Evolutionary conservation across 2,888 invertebrate species (phyloP), one percentile per base, ranked within the genome.

Genomic region (Eurois occulta): DNA sequence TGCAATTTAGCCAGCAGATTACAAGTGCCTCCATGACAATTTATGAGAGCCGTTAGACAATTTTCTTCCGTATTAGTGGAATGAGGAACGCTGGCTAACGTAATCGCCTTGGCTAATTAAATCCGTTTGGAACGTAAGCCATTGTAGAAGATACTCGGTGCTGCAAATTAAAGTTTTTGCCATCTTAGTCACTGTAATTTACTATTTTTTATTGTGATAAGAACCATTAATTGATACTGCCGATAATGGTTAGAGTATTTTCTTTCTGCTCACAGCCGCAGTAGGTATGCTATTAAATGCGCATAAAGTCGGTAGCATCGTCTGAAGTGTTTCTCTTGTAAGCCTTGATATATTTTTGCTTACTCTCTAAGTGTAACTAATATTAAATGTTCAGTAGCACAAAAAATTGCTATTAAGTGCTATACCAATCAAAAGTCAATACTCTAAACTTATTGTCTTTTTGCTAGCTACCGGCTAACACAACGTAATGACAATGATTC

Each of bases 401-500:
- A 87, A 89, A 87, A 86, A 83, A 32, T 43, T 38, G 70, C 77
- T 80, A 84, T 86, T 86, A 86, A 89, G 79, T 86, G 84, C 81
- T 87, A 84, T 88, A 86, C 88, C 90, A 91, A 90, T 90, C 90
- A 90, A 88, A 89, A 91, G 87, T 91, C 91, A 90, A 91, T 93
- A 91, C 78, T 89, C 78, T 86, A 85, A 90, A 85, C 88, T 91
- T 90, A 92, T 92, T 91, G 91, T 91, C 90, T 92, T 92, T 92
- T 92, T 93, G 90, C 84, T 86, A 73, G 91, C 92, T 92, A 91
- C 93, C 88, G 86, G 87, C 89, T 91, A 92, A 92, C 91, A 91
- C 87, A 87, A 68, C 65, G 80, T 95, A 95, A 95, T 95, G 93
- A 91, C 91, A 94, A 93, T 94, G 94, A 94, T 93, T 94, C 91